Conservation (phyloP, 1,140 invertebrate genomes). For the Aphaenogaster rudis region DNA sequence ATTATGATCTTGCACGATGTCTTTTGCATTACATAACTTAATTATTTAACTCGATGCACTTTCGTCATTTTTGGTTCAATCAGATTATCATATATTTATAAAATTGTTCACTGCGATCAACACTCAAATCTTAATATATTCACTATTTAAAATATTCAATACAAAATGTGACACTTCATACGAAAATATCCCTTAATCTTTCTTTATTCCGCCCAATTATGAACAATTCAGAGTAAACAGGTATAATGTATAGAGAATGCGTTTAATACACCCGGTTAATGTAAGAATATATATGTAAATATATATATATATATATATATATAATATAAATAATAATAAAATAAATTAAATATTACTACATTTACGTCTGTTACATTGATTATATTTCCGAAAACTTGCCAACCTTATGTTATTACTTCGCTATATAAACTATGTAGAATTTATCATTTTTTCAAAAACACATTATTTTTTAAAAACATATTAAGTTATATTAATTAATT, state of each 20-base stretch:
- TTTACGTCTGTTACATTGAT: background rate
- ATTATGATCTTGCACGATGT: background rate
- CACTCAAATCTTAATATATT: background rate
- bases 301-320: background rate
- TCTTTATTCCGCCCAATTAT: background rate
- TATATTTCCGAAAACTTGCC: background rate
- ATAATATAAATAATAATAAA: background rate
- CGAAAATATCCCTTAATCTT: background rate
- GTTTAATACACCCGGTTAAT: background rate
- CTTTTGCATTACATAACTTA: background rate
- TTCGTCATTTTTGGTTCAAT: background rate
- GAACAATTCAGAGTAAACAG: background rate
- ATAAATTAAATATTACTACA: background rate
- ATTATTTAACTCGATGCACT: conserved; percentile 13
- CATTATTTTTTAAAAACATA: background rate
- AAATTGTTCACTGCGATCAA: background rate
- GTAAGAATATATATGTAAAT: background rate
- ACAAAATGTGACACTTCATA: background rate
- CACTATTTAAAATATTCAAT: background rate
- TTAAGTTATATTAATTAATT: conserved; percentile 18
- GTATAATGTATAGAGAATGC: background rate
- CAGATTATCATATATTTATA: background rate
- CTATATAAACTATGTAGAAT: background rate
- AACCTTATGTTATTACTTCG: background rate
- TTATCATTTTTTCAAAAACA: background rate